Evolutionary conservation across 2,888 invertebrate genomes (phyloP).

Genomic region (Polymixis flavicincta): DNA sequence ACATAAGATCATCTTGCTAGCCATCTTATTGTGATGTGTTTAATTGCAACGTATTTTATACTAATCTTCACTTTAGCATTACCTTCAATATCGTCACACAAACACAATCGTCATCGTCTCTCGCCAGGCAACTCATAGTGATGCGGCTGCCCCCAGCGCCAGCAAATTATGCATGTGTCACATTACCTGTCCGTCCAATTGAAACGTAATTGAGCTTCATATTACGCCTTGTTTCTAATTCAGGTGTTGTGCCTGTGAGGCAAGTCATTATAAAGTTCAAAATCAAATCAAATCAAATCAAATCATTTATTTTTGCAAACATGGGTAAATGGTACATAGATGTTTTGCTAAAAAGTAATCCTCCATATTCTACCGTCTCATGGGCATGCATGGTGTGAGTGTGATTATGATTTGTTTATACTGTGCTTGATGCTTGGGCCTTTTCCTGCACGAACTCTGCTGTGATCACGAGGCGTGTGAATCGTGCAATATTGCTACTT

Average conservation of each 20-base stretch:
- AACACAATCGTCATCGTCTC: background rate
- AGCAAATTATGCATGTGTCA: slow-evolving; percentile 60
- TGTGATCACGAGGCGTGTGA: background rate
- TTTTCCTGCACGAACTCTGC: background rate
- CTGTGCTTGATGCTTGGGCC: background rate
- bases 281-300: no score
- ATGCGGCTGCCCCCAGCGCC: slow-evolving; percentile 20
- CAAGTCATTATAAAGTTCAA: slow-evolving; percentile 2
- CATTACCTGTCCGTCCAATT: slow-evolving; percentile 74
- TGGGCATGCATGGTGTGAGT: no score
- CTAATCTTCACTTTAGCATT: background rate
- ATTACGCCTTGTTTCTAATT: slow-evolving; percentile 35
- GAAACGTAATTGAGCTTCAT: slow-evolving; percentile 60
- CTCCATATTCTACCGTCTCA: no score
- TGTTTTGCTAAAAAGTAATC: no score
- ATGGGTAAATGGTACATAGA: no score
- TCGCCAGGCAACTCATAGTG: slow-evolving; percentile 19
- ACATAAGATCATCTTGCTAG: background rate
- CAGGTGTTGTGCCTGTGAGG: background rate
- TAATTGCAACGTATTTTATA: background rate
- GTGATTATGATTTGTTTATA: background rate
- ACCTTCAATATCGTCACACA: background rate
- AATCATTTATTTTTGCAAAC: no score
- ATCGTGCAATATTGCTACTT: background rate
- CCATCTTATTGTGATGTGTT: slow-evolving; percentile 29